A percentile compares a stretch with the other conserved stretches of the same genome.
Evolutionary conservation across 1,140 invertebrate genomes (phyloP).

Genomic region (Archegozetes longisetosus): DNA sequence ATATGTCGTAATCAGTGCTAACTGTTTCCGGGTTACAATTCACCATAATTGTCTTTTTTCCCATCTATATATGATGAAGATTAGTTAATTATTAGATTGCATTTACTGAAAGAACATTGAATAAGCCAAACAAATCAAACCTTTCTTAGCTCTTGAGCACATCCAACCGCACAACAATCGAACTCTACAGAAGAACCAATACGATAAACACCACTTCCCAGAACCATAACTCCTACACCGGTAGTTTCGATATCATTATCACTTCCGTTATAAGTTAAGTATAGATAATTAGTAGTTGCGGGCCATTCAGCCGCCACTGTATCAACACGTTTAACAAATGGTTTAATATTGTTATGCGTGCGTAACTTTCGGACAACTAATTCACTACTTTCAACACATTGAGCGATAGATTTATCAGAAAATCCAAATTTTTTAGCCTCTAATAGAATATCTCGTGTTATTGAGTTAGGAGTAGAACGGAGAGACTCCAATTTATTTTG

Average conservation of each 20-base stretch:
- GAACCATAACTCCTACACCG: slow-evolving; percentile 31
- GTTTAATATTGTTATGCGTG: slow-evolving; percentile 39
- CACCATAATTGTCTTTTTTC: slow-evolving; percentile 79
- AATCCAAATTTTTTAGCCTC: slow-evolving; percentile 87
- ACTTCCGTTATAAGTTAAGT: slow-evolving; percentile 83
- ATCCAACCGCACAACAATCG: slow-evolving; percentile 98
- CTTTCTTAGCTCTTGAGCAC: slow-evolving; percentile 71
- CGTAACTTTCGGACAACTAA: slow-evolving; percentile 31
- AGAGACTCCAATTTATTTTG: slow-evolving; percentile 43
- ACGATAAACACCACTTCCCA: slow-evolving; percentile 89
- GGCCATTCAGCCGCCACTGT: slow-evolving; percentile 99
- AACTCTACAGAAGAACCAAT: slow-evolving; percentile 99
- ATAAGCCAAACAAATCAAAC: slow-evolving; percentile 38
- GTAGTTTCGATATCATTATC: slow-evolving; percentile 60
- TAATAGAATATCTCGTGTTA: slow-evolving; percentile 42
- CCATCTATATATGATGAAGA: slow-evolving; percentile 27
- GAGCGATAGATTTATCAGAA: slow-evolving; percentile 91
- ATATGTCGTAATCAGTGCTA: slow-evolving; percentile 99
- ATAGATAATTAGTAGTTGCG: slow-evolving; percentile 92
- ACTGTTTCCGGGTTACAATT: slow-evolving; percentile 99
- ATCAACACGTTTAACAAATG: slow-evolving; percentile 94
- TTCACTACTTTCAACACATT: slow-evolving; percentile 48
- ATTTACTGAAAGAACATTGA: neutral
- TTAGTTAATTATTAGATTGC: neutral
- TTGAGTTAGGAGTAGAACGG: slow-evolving; percentile 18